Evolutionary conservation across 2,113 vertebrate species (phyloP).

Genomic region (Platichthys flesus): DNA sequence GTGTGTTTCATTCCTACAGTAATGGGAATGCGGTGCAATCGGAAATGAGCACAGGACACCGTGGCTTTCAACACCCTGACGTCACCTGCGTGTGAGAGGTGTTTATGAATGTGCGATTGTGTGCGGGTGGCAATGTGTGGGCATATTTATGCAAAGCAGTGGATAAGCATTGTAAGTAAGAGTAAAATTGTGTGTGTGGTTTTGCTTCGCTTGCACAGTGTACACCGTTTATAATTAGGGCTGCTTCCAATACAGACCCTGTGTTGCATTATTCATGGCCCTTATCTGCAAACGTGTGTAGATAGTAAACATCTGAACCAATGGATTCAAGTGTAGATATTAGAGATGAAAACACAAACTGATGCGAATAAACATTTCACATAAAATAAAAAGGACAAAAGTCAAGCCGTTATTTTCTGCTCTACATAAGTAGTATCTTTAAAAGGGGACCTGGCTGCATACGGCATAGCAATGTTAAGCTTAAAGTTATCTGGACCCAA

Average conservation of each 20-base stretch:
- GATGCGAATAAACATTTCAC: constrained; percentile 12
- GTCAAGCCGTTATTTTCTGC: not conserved
- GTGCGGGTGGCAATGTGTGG: constrained; percentile 53
- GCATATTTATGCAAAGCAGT: constrained; percentile 61
- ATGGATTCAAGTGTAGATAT: constrained; percentile 54
- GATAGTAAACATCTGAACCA: constrained; percentile 52
- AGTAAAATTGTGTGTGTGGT: constrained; percentile 20
- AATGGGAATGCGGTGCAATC: not conserved
- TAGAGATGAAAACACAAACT: constrained; percentile 37
- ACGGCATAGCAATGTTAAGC: too few relatives aligned
- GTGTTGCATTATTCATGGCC: constrained; percentile 60
- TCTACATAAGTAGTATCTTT: not conserved
- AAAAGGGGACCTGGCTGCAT: not conserved
- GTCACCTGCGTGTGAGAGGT: constrained; percentile 41
- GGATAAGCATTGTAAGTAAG: constrained; percentile 13
- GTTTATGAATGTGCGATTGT: constrained; percentile 48
- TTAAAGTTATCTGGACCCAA: too few relatives aligned
- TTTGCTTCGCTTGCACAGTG: constrained; percentile 32
- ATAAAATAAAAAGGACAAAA: not conserved
- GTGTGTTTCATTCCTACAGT: constrained; percentile 6
- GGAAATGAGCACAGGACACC: constrained; percentile 11
- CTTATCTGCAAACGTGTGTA: constrained; percentile 40
- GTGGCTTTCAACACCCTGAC: constrained; percentile 34
- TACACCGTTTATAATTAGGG: constrained; percentile 54
- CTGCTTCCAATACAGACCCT: constrained; percentile 31